Conservation (phyloP, 2,797 vertebrate species). For the Catamblyrhynchus diadema region DNA sequence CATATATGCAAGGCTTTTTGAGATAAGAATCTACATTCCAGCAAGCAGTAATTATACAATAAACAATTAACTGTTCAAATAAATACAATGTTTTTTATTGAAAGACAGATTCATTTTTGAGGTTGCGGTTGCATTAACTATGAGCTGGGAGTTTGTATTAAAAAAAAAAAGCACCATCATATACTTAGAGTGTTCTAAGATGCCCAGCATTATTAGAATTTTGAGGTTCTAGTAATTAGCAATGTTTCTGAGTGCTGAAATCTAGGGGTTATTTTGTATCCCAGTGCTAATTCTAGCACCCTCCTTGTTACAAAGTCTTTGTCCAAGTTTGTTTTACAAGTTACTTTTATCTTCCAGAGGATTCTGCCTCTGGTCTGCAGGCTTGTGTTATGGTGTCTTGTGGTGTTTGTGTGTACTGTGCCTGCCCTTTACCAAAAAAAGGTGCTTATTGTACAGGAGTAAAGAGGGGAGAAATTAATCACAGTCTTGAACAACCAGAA, state of each 20-base stretch:
- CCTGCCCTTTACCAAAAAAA: not conserved
- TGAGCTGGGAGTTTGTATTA: not conserved
- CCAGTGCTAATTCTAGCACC: accelerated
- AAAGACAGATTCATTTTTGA: slow-evolving; percentile 37
- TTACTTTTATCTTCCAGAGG: not conserved
- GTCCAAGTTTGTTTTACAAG: not conserved
- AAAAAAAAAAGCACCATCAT: not conserved
- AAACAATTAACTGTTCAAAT: slow-evolving; percentile 57
- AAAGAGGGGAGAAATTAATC: not conserved
- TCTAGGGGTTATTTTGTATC: not conserved
- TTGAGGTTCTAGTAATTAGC: not conserved
- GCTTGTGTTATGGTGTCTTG: not conserved
- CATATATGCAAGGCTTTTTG: not conserved
- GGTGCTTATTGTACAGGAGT: not conserved
- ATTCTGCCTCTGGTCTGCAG: accelerated
- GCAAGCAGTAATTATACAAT: slow-evolving; percentile 60
- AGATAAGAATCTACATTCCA: slow-evolving; percentile 67
- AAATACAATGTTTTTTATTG: slow-evolving; percentile 39
- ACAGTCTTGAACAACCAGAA: not conserved
- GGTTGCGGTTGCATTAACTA: slow-evolving; percentile 19
- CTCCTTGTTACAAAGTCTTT: not conserved
- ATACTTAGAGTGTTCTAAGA: not conserved
- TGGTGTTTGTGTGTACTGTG: not conserved
- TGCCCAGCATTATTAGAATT: not conserved
- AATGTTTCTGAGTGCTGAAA: not conserved